phyloP scores from a whole-genome alignment of 2,888 invertebrate genomes.

The Zeuzera pyrina region DNA sequence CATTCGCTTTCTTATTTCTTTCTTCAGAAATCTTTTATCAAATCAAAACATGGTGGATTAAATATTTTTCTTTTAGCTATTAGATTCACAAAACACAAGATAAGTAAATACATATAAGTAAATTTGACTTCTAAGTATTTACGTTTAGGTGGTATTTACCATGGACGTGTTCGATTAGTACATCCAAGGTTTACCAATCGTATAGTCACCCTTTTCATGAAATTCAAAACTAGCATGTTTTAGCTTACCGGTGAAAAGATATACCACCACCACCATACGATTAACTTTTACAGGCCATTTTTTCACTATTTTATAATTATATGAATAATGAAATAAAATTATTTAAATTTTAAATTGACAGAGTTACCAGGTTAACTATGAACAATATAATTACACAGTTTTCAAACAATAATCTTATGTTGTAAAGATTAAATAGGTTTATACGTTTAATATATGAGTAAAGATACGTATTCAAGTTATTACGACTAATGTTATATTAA shows the following conservation, averaged over 20 bases:
- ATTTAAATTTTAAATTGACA: not conserved
- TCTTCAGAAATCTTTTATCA: not conserved
- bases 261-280: not conserved
- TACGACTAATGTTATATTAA: too few relatives aligned
- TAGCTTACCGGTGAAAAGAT: slow-evolving; percentile 1
- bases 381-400: too few relatives aligned
- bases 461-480: too few relatives aligned
- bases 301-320: not conserved
- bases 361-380: too few relatives aligned
- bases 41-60: not conserved
- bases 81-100: too few relatives aligned
- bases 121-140: not conserved
- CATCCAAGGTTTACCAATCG: too few relatives aligned
- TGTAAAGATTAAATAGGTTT: too few relatives aligned
- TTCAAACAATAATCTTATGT: too few relatives aligned
- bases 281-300: not conserved
- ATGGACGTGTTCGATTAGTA: too few relatives aligned
- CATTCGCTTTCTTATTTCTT: not conserved
- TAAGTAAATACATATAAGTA: not conserved
- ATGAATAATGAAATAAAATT: not conserved
- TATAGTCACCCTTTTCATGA: too few relatives aligned
- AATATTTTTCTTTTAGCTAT: not conserved
- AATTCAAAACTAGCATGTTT: not conserved
- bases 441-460: too few relatives aligned
- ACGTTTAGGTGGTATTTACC: not conserved